These are phyloP conservation scores for Porphyrio hochstetteri DNA, from an alignment of 2,113 vertebrate species.

Conservation along the genomic window DNA sequence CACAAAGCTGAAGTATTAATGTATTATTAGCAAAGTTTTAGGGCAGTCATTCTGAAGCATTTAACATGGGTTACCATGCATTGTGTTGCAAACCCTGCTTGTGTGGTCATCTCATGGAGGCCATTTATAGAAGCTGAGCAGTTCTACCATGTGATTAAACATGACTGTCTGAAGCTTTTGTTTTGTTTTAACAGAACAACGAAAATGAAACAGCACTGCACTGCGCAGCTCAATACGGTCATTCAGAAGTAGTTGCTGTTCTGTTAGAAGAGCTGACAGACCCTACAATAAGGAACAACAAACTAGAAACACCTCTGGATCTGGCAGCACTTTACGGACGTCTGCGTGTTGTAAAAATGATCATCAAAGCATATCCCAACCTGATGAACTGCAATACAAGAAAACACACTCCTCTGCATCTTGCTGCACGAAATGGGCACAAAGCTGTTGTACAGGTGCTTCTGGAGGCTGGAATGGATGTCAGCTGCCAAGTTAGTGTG, in stretches of 20 bases:
- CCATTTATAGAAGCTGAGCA: background rate
- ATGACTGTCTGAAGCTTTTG: conserved; percentile 13
- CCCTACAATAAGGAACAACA: conserved; percentile 93
- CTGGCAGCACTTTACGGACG: conserved; percentile 93
- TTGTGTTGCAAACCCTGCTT: background rate
- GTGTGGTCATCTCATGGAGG: background rate
- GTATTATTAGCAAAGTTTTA: background rate
- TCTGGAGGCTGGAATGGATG: conserved; percentile 92
- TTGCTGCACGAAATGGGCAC: conserved; percentile 96
- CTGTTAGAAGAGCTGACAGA: conserved; percentile 93
- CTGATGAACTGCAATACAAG: conserved; percentile 89
- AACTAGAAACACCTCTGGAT: conserved; percentile 91
- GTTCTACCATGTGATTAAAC: background rate
- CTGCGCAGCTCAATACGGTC: conserved; percentile 94
- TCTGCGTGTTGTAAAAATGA: conserved; percentile 91
- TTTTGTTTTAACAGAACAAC: conserved; percentile 83
- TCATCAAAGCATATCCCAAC: conserved; percentile 91
- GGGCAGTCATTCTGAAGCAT: background rate
- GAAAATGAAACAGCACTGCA: conserved; percentile 95
- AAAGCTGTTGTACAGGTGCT: conserved; percentile 88
- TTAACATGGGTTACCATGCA: background rate
- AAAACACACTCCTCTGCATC: conserved; percentile 92
- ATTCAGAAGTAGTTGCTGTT: conserved; percentile 92
- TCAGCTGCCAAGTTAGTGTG: conserved; percentile 89
- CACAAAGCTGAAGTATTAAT: background rate